phyloP scores from a whole-genome alignment of 2,113 vertebrate genomes.

The Otocyon megalotis region DNA sequence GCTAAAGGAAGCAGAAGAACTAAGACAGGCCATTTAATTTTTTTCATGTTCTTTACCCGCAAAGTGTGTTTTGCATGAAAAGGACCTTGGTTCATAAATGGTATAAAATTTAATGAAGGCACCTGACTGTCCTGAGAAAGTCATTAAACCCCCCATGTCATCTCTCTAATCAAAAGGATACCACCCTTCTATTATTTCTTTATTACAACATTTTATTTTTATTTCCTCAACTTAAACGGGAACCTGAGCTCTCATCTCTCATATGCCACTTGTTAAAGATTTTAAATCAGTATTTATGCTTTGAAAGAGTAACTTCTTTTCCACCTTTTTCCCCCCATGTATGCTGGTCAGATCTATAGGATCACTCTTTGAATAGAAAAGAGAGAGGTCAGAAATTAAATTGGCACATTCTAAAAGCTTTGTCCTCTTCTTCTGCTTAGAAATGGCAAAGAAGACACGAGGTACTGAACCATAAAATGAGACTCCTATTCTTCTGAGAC shows the following conservation, averaged over 20 bases:
- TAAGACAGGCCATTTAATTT: not conserved
- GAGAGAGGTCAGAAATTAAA: not conserved
- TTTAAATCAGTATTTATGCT: slow-evolving; percentile 73
- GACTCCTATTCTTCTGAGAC: slow-evolving; percentile 12
- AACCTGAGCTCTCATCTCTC: slow-evolving; percentile 62
- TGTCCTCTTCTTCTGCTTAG: slow-evolving; percentile 17
- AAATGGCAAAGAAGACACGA: slow-evolving; percentile 3
- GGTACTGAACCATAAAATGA: not conserved
- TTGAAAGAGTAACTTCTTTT: slow-evolving; percentile 67
- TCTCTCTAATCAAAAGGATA: slow-evolving; percentile 75
- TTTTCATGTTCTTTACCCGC: slow-evolving; percentile 50
- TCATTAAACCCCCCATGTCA: slow-evolving; percentile 76
- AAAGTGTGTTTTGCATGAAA: slow-evolving; percentile 77
- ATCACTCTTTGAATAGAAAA: not conserved
- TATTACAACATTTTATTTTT: slow-evolving; percentile 83
- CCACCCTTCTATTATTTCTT: slow-evolving; percentile 80
- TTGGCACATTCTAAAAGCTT: not conserved
- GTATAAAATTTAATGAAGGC: slow-evolving; percentile 77
- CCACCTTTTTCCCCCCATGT: not conserved
- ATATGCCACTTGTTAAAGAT: slow-evolving; percentile 69
- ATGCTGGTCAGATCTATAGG: not conserved
- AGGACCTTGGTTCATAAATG: slow-evolving; percentile 68
- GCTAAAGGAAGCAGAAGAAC: not conserved
- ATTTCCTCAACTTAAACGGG: slow-evolving; percentile 78
- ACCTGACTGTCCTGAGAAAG: slow-evolving; percentile 80